Conservation (phyloP, 64 coral and sea anemone genomes). For the Pocillopora verrucosa region DNA sequence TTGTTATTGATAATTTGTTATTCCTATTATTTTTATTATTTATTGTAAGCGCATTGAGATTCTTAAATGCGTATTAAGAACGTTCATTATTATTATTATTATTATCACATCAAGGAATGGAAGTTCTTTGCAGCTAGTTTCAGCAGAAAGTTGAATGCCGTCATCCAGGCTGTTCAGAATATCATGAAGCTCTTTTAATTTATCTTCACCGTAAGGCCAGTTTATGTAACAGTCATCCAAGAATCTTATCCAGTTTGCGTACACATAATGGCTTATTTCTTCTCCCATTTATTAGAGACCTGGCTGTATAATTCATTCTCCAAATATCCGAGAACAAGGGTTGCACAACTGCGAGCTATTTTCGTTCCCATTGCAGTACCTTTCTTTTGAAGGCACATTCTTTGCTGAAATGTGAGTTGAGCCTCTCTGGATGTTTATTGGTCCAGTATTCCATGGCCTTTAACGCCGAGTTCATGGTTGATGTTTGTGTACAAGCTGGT, state of each 20-base stretch:
- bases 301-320: not conserved
- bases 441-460: constrained; percentile 25
- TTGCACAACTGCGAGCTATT: constrained; percentile 2
- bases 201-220: not conserved
- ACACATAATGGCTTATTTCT: not conserved
- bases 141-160: not conserved
- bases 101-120: not conserved
- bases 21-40: too few relatives aligned
- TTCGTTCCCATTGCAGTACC: constrained; percentile 4
- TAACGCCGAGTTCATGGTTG: constrained; percentile 37
- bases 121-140: not conserved
- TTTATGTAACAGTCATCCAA: not conserved
- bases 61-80: too few relatives aligned
- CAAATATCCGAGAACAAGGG: constrained; percentile 8
- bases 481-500: constrained; percentile 52
- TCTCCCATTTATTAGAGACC: not conserved
- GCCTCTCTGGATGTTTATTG: not conserved
- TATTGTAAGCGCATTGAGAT: too few relatives aligned
- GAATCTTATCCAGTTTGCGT: not conserved
- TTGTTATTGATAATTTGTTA: too few relatives aligned
- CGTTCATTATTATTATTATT: too few relatives aligned
- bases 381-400: constrained; percentile 16
- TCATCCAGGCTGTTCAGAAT: not conserved
- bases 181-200: too few relatives aligned
- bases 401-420: not conserved